These are phyloP conservation scores for Gortyna flavago DNA, from an alignment of 2,888 invertebrate genomes.

Conservation along the genomic window DNA sequence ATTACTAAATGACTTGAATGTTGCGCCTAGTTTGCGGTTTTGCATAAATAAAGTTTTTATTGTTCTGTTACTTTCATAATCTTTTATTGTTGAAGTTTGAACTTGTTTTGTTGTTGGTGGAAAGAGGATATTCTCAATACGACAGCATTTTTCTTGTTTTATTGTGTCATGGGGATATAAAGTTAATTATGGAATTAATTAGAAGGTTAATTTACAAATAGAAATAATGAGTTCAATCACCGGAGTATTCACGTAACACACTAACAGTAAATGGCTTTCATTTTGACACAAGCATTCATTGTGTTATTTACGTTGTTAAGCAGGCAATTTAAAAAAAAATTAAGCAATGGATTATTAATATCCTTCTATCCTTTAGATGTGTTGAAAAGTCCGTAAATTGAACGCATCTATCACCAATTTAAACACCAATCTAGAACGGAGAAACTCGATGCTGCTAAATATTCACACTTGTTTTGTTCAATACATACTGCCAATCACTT, in stretches of 20 bases:
- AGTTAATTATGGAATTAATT: not conserved
- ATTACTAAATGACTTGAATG: conserved; percentile 70
- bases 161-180: not conserved
- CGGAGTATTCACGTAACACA: too few species aligned
- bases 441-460: not conserved
- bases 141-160: not conserved
- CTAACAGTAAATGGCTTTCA: not conserved
- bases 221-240: not conserved
- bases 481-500: conserved; percentile 34
- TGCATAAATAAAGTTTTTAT: conserved; percentile 31
- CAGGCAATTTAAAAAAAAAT: too few species aligned
- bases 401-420: not conserved
- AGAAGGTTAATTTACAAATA: not conserved
- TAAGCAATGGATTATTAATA: not conserved
- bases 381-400: not conserved
- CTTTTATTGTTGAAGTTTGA: conserved; percentile 12
- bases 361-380: too few species aligned
- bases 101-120: not conserved
- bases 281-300: not conserved
- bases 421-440: not conserved
- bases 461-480: conserved; percentile 9
- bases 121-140: not conserved
- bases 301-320: not conserved
- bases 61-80: conserved; percentile 19
- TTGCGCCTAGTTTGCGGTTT: conserved; percentile 57